phyloP scores from a whole-genome alignment of 2,888 invertebrate genomes.

The Leucoma salicis region DNA sequence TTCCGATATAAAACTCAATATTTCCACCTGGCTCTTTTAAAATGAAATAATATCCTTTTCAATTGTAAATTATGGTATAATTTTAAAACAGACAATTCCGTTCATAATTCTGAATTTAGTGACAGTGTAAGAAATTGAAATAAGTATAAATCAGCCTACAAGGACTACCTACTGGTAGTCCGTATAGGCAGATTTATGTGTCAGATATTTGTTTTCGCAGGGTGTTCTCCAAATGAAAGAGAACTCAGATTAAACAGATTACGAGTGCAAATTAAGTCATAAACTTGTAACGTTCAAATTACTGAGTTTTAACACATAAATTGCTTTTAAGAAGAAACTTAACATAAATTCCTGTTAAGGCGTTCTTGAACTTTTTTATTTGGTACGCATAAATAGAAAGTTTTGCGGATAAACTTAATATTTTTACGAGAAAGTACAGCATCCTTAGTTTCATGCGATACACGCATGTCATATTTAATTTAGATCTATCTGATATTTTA shows the following conservation, averaged over 20 bases:
- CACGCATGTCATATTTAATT: not conserved
- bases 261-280: conserved; percentile 78
- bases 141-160: no score
- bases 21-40: no score
- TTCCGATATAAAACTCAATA: no score
- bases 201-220: conserved; percentile 65
- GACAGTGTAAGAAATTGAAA: conserved; percentile 43
- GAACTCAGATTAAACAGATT: conserved; percentile 72
- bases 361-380: conserved; percentile 5
- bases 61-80: no score
- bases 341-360: conserved; percentile 8
- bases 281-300: conserved; percentile 72
- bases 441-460: not conserved
- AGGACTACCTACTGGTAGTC: conserved; percentile 12
- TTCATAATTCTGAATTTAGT: conserved; percentile 19
- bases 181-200: conserved; percentile 60
- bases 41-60: no score
- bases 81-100: no score
- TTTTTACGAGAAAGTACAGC: not conserved
- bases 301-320: conserved; percentile 64
- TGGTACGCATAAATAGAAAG: not conserved
- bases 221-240: conserved; percentile 58
- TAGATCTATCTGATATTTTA: not conserved
- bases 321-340: conserved; percentile 46
- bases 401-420: not conserved